phyloP scores from a whole-genome alignment of 2,888 invertebrate species.

The Charanyca ferruginea region DNA sequence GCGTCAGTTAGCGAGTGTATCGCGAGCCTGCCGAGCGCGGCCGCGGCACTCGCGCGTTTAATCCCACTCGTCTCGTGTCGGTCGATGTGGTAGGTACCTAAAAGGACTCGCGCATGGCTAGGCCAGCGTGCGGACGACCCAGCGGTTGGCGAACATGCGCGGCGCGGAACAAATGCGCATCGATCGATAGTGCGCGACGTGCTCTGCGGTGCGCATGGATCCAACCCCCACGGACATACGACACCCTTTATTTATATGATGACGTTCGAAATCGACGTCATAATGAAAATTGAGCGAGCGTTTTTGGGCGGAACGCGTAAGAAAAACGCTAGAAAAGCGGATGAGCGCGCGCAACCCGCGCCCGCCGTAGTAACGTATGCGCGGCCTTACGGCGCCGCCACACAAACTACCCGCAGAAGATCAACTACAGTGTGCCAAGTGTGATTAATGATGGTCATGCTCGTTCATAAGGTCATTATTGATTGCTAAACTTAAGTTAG shows the following conservation, averaged over 20 bases:
- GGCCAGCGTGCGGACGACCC: conserved; percentile 74
- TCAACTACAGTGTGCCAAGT: conserved; percentile 24
- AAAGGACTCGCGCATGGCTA: conserved; percentile 83
- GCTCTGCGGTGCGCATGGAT: conserved; percentile 71
- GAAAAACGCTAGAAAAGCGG: conserved; percentile 9
- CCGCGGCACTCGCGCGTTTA: conserved; percentile 88
- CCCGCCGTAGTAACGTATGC: conserved; percentile 3
- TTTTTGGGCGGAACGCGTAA: conserved; percentile 44
- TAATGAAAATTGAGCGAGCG: conserved; percentile 69
- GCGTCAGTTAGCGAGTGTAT: conserved; percentile 72
- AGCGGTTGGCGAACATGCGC: conserved; percentile 67
- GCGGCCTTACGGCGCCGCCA: conserved; percentile 32
- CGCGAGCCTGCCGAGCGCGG: conserved; percentile 80
- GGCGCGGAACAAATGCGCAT: conserved; percentile 69
- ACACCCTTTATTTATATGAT: conserved; percentile 80
- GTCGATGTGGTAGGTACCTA: conserved; percentile 82
- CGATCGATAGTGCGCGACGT: conserved; percentile 70
- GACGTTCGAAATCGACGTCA: conserved; percentile 82
- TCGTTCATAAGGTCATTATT: not conserved
- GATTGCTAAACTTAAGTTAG: not conserved
- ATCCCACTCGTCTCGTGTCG: conserved; percentile 72
- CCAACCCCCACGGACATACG: conserved; percentile 70
- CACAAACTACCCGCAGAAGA: conserved; percentile 25
- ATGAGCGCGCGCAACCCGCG: conserved; percentile 17
- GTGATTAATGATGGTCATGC: conserved; percentile 1